These are phyloP conservation scores for Suncus etruscus DNA, from an alignment of 2,113 vertebrate genomes.

Conservation along the genomic window DNA sequence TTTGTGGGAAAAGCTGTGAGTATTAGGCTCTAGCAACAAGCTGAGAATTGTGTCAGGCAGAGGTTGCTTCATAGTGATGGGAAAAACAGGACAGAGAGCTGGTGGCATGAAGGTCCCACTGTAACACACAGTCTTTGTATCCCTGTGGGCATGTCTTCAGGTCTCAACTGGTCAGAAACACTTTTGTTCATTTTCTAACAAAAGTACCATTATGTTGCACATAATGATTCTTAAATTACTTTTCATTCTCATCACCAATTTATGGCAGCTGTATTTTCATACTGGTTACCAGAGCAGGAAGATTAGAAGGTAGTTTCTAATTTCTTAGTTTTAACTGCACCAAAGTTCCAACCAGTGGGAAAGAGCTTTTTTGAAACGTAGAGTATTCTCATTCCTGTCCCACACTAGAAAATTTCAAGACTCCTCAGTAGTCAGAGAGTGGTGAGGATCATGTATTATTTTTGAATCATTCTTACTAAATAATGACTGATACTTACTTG, in stretches of 20 bases:
- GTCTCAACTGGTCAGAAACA: background rate
- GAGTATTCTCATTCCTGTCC: no score
- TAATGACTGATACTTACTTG: no score
- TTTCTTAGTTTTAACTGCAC: background rate
- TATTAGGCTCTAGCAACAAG: background rate
- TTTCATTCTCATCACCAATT: conserved; percentile 18
- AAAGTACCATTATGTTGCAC: background rate
- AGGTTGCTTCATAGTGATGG: background rate
- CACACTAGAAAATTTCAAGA: background rate
- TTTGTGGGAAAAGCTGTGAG: background rate
- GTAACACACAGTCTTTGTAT: no score
- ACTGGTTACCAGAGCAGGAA: background rate
- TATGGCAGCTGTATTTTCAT: background rate
- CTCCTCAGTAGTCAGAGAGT: background rate
- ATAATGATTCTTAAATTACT: conserved; percentile 13
- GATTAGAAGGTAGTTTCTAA: background rate
- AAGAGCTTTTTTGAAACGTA: background rate
- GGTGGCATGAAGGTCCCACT: no score
- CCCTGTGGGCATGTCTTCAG: no score
- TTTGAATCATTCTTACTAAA: background rate
- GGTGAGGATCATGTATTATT: background rate
- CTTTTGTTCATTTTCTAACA: conserved; percentile 12
- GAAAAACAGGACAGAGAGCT: no score
- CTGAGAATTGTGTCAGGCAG: background rate
- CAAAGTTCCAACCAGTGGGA: background rate